These are phyloP conservation scores for Cryptosula pallasiana DNA, from an alignment of 2,888 invertebrate genomes.

Conservation along the genomic window DNA sequence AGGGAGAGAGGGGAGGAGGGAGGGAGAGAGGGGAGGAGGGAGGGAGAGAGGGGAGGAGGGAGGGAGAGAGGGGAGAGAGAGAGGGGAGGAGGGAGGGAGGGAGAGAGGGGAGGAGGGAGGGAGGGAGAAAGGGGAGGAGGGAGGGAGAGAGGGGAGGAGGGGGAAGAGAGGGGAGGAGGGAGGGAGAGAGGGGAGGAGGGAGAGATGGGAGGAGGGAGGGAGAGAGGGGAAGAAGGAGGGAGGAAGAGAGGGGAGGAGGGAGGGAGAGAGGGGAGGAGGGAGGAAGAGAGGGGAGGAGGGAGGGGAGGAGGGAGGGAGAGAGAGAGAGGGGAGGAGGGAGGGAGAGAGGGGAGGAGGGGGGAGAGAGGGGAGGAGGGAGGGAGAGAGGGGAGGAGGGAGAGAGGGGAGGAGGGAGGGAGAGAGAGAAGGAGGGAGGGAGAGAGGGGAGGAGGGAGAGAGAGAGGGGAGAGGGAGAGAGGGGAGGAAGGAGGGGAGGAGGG, in stretches of 20 bases:
- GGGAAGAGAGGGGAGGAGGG: slow-evolving; percentile 2
- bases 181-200: neutral
- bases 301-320: slow-evolving; percentile 13
- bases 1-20: neutral
- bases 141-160: too few relatives aligned
- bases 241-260: slow-evolving; percentile 18
- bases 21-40: neutral
- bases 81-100: slow-evolving; percentile 9
- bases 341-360: slow-evolving; percentile 71
- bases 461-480: too few relatives aligned
- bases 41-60: slow-evolving; percentile 17
- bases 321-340: slow-evolving; percentile 13
- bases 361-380: neutral
- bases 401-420: neutral
- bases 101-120: too few relatives aligned
- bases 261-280: slow-evolving; percentile 24
- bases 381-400: neutral
- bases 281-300: slow-evolving; percentile 19
- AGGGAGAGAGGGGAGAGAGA: slow-evolving; percentile 1
- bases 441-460: slow-evolving; percentile 12
- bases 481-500: slow-evolving; percentile 2
- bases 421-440: neutral
- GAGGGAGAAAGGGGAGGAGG: too few relatives aligned
- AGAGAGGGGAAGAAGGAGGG: slow-evolving; percentile 6
- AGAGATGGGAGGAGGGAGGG: slow-evolving; percentile 6